These are phyloP conservation scores for Butorides virescens DNA, from an alignment of 2,113 vertebrate species.

Conservation along the genomic window DNA sequence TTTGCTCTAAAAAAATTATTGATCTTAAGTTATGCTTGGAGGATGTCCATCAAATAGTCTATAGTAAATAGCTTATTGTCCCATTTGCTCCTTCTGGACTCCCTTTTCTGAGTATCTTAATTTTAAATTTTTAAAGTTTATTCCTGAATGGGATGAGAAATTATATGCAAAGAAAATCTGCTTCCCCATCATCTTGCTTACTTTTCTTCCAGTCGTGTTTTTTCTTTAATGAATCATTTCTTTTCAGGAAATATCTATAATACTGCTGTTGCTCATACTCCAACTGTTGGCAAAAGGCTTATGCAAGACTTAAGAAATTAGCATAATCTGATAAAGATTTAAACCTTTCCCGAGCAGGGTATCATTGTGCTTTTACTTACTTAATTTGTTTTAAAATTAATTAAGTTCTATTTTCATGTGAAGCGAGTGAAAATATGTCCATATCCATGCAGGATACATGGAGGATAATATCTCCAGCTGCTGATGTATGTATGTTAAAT, in stretches of 20 bases:
- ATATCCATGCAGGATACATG: neutral
- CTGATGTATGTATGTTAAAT: neutral
- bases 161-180: neutral
- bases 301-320: neutral
- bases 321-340: neutral
- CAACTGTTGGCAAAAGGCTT: neutral
- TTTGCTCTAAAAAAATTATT: neutral
- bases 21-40: neutral
- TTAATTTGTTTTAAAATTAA: neutral
- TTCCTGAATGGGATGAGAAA: neutral
- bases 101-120: neutral
- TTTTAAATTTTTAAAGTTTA: neutral
- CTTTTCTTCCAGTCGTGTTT: neutral
- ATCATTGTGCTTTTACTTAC: neutral
- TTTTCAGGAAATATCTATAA: neutral
- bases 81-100: neutral
- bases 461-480: neutral
- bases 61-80: neutral
- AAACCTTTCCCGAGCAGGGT: neutral
- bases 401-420: neutral
- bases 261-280: neutral
- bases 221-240: neutral
- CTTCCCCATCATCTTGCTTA: neutral
- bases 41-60: neutral
- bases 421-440: neutral